Evolutionary conservation across 1,140 invertebrate species (phyloP), one percentile per base, ranked within the genome.

Genomic region (Scaptomyza hsui): DNA sequence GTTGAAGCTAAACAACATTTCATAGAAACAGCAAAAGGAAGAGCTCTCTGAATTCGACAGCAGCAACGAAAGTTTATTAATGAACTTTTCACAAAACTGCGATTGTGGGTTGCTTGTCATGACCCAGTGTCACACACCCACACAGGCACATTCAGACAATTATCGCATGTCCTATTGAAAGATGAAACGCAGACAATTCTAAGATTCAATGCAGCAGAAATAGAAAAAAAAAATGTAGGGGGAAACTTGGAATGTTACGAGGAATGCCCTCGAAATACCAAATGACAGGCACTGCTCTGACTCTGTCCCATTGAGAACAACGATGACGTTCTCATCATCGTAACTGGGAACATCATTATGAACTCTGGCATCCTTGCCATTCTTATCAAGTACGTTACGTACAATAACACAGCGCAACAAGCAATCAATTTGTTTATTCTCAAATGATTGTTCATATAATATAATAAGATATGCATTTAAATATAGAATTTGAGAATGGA

Each of bases 1-100:
- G 82, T 86, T 88, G 82, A 75, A 56, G 67, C 70, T 64, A 72
- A 80, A 69, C 65, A 68, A 65, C 47, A 72, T 72, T 72, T 78
- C 21, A 37, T 18, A 26, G 49, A 13, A 45, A n/a, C n/a, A n/a
- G n/a, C 1, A 37, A 3, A 6, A 9, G 15, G 44, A 1, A 7
- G 12, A 49, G 24, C 7, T 47, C 57, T 51, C 71, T 86, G 82
- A 78, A 72, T 75, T 86, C 82, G 82, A 86, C 78, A 86, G 82
- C 72, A 67, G 49, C 60, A 71, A 74, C 59, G 68, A 82, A 88
- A 88, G 82, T 88, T 88, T 88, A 88, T 88, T 88, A 88, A 88
- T 78, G 82, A 88, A 88, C 62, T 88, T 88, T 82, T 68, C 59
- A 71, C 32, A 42, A 63, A 56, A 64, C 45, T 48, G 69, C 19